phyloP scores from a whole-genome alignment of 2,888 invertebrate species.

The Camptogramma bilineatum region DNA sequence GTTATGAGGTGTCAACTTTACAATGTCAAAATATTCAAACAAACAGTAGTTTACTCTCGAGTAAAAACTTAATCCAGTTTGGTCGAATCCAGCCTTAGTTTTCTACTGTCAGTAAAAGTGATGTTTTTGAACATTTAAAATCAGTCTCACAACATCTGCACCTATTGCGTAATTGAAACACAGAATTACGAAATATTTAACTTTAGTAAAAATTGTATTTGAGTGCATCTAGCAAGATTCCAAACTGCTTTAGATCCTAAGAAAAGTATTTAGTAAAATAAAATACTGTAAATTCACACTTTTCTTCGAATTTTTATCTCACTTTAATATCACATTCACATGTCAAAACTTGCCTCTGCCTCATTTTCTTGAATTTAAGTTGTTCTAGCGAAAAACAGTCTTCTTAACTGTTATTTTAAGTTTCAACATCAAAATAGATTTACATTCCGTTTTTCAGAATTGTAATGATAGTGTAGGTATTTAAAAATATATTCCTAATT shows the following conservation, averaged over 20 bases:
- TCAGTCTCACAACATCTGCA: conserved; percentile 58
- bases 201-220: conserved; percentile 19
- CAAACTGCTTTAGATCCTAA: neutral
- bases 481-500: neutral
- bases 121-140: neutral
- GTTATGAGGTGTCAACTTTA: too few relatives aligned
- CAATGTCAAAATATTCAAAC: too few relatives aligned
- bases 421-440: neutral
- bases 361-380: conserved; percentile 5
- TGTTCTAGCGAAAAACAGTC: neutral
- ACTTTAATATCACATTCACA: conserved; percentile 35
- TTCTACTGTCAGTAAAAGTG: too few relatives aligned
- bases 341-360: conserved; percentile 15
- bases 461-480: neutral
- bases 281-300: conserved; percentile 25
- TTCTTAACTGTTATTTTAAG: neutral
- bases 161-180: conserved; percentile 54
- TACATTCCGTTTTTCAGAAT: neutral
- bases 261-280: conserved; percentile 21
- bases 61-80: too few relatives aligned
- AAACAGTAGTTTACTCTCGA: too few relatives aligned
- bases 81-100: too few relatives aligned
- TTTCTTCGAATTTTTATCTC: conserved; percentile 25
- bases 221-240: neutral
- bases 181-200: conserved; percentile 28